Percentiles rank a stretch among this genome's conserved stretches.
phyloP scores from a whole-genome alignment of 2,113 vertebrate genomes.

The Cichladusa arquata region DNA sequence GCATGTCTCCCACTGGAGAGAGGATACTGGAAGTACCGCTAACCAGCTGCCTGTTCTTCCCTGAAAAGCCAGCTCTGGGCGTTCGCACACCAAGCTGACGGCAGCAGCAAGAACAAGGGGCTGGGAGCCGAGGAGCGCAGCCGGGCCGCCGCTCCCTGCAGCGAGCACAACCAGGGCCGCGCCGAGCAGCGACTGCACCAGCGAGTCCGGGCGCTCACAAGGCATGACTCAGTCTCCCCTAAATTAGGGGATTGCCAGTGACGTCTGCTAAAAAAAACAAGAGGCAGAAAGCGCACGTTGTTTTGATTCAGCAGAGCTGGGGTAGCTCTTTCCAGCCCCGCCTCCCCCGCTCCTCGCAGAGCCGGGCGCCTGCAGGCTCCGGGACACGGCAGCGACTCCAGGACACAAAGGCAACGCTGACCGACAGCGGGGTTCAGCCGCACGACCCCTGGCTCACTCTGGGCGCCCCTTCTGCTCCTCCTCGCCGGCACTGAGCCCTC shows the following conservation, averaged over 20 bases:
- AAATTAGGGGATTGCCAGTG: conserved; percentile 16
- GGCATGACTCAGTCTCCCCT: background rate
- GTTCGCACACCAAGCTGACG: background rate
- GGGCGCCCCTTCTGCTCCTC: background rate
- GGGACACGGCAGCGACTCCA: background rate
- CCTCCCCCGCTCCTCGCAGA: background rate
- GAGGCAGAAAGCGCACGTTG: background rate
- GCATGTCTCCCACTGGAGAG: background rate
- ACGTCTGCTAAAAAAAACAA: background rate
- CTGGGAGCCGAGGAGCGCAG: background rate
- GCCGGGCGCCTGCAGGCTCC: too few species aligned
- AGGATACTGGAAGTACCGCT: background rate
- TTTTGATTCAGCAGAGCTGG: background rate
- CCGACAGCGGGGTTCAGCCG: background rate
- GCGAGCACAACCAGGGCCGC: background rate
- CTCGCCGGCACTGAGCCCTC: background rate
- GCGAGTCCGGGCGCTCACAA: background rate
- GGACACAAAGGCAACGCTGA: background rate
- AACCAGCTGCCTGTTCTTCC: background rate
- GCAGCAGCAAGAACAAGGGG: background rate
- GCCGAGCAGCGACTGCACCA: background rate
- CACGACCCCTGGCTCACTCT: background rate
- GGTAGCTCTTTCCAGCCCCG: background rate
- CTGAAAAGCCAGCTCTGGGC: background rate
- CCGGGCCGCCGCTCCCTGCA: background rate